Base-by-base conservation (phyloP, 2,888 invertebrate species). In the Caradrina kadenii region DNA sequence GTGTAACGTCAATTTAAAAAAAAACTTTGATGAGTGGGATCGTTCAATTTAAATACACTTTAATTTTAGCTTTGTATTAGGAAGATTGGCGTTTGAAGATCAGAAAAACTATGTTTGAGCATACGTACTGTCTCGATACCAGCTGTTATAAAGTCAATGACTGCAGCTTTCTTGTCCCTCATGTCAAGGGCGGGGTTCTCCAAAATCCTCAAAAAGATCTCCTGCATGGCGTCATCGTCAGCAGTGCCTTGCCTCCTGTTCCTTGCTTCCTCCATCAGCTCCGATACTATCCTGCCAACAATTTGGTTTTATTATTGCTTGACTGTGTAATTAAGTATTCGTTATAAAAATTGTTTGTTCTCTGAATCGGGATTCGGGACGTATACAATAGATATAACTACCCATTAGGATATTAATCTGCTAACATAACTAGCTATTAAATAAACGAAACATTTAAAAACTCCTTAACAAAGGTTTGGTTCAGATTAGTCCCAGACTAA, bases 141-240 rank as follows among this genome's bases (percentile, higher is more conserved):
- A 48, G 98, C 98, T 10, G 98, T 97, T 83, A 98, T 97, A 86
- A 98, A 98, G 92, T 98, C 98, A 55, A 98, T 97, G 63, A 98
- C 97, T 0, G 98, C 98, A 0, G 98, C 98, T 87, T 98, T 98
- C 91, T 98, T 98, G 88, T 98, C 98, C 61, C 97, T 95, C 86
- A 97, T 96, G 86, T 98, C 98, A 55, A 98, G 93, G 72, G 96
- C 96, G 39, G 97, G 97, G 56, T 98, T 97, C 52, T 97, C 96
- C 56, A 98, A 93, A 71, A 98, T 97, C 69, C 97, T 97, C 68
- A 97, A 96, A 87, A 98, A 98, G 60, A 98, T 97, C 84, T 97
- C 97, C 73, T 97, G 96, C 86, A 97, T 96, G 60, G 93, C 95
- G 71, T 97, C 97, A 77, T 96, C 96, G 13, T 94, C 93, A 1